Conservation (phyloP, 2,113 vertebrate species). For the Heteronetta atricapilla region DNA sequence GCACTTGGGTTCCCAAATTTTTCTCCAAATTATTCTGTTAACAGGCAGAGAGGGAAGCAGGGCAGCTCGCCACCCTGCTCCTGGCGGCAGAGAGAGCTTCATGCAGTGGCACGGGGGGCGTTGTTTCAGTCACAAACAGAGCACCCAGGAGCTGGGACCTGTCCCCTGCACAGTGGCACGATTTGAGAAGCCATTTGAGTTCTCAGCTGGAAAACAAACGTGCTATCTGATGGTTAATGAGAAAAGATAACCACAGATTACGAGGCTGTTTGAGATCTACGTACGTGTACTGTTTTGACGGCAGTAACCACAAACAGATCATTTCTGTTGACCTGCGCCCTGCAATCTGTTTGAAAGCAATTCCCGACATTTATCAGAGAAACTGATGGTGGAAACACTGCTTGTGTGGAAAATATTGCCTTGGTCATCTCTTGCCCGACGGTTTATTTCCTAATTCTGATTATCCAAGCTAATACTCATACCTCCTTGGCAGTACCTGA, state of each 20-base stretch:
- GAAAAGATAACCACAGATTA: constrained; percentile 20
- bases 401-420: constrained; percentile 43
- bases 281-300: constrained; percentile 35
- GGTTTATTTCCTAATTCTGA: constrained; percentile 32
- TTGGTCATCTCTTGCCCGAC: constrained; percentile 6
- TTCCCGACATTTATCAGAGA: constrained; percentile 33
- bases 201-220: constrained; percentile 23
- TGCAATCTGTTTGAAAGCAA: constrained; percentile 39
- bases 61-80: not conserved
- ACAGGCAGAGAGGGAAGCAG: not conserved
- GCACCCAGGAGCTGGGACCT: not conserved
- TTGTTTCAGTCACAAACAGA: not conserved
- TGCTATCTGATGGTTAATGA: not conserved
- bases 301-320: constrained; percentile 43
- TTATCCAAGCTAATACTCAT: not conserved
- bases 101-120: not conserved
- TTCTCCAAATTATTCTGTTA: not conserved
- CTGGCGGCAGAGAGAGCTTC: not conserved
- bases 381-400: not conserved
- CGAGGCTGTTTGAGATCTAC: not conserved
- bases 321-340: constrained; percentile 44
- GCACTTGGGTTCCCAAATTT: not conserved
- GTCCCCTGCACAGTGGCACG: not conserved
- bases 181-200: constrained; percentile 30
- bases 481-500: constrained; percentile 26